Percentiles rank a stretch among this genome's conserved stretches.
phyloP scores from a whole-genome alignment of 2,888 invertebrate species.

The Suillia variegata region DNA sequence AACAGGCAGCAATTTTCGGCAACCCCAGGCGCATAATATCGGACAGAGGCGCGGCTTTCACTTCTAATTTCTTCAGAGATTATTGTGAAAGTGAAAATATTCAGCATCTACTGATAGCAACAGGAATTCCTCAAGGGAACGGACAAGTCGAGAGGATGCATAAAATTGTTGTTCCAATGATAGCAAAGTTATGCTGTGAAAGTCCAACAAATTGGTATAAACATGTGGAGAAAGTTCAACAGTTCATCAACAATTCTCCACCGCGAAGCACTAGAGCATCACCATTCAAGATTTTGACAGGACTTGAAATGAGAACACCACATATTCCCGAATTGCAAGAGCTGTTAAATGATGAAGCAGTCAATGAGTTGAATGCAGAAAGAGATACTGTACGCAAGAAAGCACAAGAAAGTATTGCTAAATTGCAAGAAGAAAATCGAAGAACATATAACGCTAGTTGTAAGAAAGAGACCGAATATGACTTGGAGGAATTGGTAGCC shows the following conservation, averaged over 20 bases:
- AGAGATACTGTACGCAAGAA: neutral
- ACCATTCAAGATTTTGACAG: constrained; percentile 14
- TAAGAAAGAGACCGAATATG: constrained; percentile 1
- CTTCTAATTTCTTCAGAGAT: constrained; percentile 35
- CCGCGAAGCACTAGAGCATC: constrained; percentile 6
- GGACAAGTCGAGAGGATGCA: constrained; percentile 49
- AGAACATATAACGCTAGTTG: neutral
- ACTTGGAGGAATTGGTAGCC: constrained; percentile 9
- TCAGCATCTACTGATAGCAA: constrained; percentile 40
- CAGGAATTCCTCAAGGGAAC: constrained; percentile 49
- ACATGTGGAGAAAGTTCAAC: constrained; percentile 15
- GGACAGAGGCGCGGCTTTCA: constrained; percentile 17
- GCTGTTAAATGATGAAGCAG: neutral
- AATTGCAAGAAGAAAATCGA: constrained; percentile 11
- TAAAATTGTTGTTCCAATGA: constrained; percentile 41
- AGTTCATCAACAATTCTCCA: constrained; percentile 18
- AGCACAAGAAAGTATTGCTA: constrained; percentile 8
- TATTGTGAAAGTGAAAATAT: constrained; percentile 42
- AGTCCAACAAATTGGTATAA: constrained; percentile 43
- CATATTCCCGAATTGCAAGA: neutral
- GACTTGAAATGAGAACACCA: constrained; percentile 6
- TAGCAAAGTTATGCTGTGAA: constrained; percentile 46
- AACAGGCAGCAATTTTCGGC: neutral
- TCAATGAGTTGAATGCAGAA: neutral
- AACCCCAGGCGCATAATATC: neutral